Conservation (phyloP, 2,888 invertebrate genomes). For the Linnaemya tessellans region DNA sequence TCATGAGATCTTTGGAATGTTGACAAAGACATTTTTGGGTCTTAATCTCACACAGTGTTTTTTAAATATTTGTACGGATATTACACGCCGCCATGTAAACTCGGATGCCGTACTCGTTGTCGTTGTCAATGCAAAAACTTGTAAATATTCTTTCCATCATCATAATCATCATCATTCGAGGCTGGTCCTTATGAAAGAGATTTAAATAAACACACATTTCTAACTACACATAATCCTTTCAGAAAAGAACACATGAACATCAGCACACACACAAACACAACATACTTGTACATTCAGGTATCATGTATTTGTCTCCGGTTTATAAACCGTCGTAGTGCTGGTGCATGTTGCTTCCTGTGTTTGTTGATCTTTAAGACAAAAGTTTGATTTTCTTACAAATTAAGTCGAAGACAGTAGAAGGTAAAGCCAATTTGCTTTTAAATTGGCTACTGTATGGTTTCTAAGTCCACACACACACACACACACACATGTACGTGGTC, state of each 20-base stretch:
- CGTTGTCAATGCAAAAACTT: conserved; percentile 17
- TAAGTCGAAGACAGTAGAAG: conserved; percentile 75
- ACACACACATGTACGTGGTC: background rate
- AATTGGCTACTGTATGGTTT: conserved; percentile 78
- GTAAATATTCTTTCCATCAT: conserved; percentile 11
- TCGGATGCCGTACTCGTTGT: conserved; percentile 29
- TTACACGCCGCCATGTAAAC: conserved; percentile 73
- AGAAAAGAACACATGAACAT: conserved; percentile 32
- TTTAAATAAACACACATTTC: conserved; percentile 55
- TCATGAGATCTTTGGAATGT: conserved; percentile 46
- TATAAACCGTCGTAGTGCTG: conserved; percentile 9
- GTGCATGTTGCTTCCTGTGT: conserved; percentile 48
- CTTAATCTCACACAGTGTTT: conserved; percentile 73
- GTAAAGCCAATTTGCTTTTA: conserved; percentile 79
- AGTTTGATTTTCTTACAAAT: conserved; percentile 69
- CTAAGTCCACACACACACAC: conserved; percentile 57
- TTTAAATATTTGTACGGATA: conserved; percentile 80
- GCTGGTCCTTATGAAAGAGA: conserved; percentile 47
- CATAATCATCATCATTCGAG: conserved; percentile 32
- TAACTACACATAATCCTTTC: conserved; percentile 64
- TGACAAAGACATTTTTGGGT: conserved; percentile 68
- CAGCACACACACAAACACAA: background rate
- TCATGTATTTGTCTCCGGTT: background rate
- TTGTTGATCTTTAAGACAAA: conserved; percentile 64
- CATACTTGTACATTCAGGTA: background rate